These are phyloP conservation scores for Rhegmatorhina hoffmannsi DNA, from an alignment of 2,113 vertebrate genomes.

Conservation along the genomic window DNA sequence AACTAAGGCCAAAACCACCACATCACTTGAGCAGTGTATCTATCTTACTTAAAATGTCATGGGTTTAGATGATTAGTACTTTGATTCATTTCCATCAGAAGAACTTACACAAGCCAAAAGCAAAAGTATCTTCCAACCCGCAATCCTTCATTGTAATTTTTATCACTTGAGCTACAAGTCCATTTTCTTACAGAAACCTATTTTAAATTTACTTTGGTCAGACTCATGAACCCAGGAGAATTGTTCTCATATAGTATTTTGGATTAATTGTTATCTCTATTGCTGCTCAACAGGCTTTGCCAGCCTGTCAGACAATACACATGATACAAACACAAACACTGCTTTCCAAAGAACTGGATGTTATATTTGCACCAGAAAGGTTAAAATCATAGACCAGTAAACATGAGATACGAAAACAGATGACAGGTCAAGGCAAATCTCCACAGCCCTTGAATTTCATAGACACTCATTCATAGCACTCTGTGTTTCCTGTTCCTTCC, in stretches of 20 bases:
- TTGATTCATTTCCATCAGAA: neutral
- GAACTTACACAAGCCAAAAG: neutral
- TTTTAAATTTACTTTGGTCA: neutral
- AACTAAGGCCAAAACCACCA: no score
- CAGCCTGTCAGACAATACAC: neutral
- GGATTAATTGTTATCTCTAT: neutral
- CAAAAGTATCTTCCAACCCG: neutral
- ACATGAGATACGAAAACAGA: neutral
- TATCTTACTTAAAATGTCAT: no score
- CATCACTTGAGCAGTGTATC: no score
- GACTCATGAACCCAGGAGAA: neutral
- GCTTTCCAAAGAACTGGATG: neutral
- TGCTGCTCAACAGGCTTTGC: neutral
- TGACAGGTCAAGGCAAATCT: neutral
- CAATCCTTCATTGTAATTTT: neutral
- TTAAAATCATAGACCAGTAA: neutral
- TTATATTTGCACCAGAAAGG: neutral
- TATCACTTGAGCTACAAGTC: neutral
- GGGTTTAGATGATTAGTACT: neutral
- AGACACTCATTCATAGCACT: neutral
- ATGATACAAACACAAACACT: neutral
- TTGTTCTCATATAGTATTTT: neutral
- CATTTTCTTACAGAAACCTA: neutral
- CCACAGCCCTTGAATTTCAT: neutral
- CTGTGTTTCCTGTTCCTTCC: neutral